Base-by-base conservation (phyloP, 1,140 invertebrate species). In the Drosophila pruinosa region DNA sequence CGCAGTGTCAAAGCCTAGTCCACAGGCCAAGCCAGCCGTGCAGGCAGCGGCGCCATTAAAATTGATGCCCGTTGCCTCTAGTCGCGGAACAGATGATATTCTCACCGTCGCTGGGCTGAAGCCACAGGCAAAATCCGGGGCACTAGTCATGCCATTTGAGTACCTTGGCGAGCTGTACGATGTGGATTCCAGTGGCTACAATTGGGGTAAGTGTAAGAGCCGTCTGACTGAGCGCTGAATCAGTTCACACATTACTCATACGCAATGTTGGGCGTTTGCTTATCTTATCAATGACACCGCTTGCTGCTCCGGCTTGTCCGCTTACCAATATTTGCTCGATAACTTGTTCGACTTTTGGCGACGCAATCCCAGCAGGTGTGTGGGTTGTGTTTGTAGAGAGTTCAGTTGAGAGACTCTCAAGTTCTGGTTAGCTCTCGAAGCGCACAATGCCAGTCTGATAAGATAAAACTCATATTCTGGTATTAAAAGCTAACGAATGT, bases 291-390 rank as follows among this genome's bases (percentile, higher is more conserved):
- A 41, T 19, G 31, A 34, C 4, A 34, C n/a, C 12, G 31, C 12
- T n/a, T n/a, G 28, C 34, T 10, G n/a, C 17, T 34, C n/a, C 39
- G 48, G 64, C 39, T 70, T 68, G 72, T 50, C 64, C 52, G 75
- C 64, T 79, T 77, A 81, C 74, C 82, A 88, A 81, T 86, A 86
- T 86, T 86, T 86, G 75, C 82, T 88, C 82, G 67, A 86, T 88
- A 81, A 71, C 78, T 61, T 81, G 82, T 77, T 75, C 69, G 70
- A 76, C 70, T 76, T 74, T 74, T 73, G 64, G 70, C 63, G 57
- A 59, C 63, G 38, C 38, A 58, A 58, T 34, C 56, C 39, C 28
- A 28, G n/a, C 57, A 59, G 57, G 57, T 59, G 57, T 19, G 41
- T 50, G 24, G 21, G 36, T 48, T 38, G 1, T 43, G 6, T 61